Conservation (phyloP, 2,113 vertebrate genomes). For the Rhineura floridana region DNA sequence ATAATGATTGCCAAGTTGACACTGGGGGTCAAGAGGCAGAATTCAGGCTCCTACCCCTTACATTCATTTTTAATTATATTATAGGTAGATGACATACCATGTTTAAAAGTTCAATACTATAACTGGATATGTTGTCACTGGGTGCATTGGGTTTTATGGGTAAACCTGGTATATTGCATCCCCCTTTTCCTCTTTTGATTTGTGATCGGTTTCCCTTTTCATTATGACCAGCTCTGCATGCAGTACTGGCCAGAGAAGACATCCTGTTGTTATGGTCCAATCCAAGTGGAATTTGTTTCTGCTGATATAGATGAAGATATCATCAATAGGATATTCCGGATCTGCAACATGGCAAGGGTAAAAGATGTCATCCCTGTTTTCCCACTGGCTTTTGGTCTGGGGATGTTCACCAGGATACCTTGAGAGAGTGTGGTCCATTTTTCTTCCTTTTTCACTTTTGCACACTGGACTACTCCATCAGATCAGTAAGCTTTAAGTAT, state of each 20-base stretch:
- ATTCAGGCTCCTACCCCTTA: neutral
- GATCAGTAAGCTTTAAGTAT: neutral
- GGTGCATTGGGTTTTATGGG: neutral
- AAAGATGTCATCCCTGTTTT: neutral
- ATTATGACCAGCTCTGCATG: conserved; percentile 86
- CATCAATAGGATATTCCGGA: conserved; percentile 97
- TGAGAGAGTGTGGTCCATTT: neutral
- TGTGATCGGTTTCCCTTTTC: neutral
- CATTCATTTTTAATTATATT: neutral
- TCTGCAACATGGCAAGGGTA: conserved; percentile 98
- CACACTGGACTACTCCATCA: neutral
- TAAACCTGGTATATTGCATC: neutral
- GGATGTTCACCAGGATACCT: neutral
- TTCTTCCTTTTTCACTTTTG: neutral
- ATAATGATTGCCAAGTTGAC: neutral
- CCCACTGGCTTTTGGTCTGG: conserved; percentile 18
- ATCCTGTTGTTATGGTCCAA: conserved; percentile 92
- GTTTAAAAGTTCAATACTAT: neutral
- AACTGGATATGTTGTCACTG: neutral
- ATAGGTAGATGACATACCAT: neutral
- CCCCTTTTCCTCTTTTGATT: neutral
- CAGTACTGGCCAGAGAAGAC: conserved; percentile 99
- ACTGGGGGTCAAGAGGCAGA: neutral
- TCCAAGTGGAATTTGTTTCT: conserved; percentile 97
- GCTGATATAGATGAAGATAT: conserved; percentile 97